Evolutionary conservation across 2,888 invertebrate species (phyloP).

Genomic region (Eupelmus urozonus): DNA sequence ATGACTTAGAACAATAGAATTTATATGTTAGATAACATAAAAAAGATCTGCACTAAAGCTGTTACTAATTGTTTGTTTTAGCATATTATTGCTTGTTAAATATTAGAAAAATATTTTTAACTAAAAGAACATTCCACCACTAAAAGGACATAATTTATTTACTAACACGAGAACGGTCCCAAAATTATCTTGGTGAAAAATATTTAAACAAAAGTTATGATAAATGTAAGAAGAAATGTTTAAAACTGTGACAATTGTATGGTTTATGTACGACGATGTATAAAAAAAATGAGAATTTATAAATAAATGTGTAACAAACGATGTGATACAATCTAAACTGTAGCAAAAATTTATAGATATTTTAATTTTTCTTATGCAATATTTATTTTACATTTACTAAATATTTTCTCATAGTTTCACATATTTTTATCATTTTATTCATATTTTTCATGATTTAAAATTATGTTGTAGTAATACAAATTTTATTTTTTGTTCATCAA

Average conservation of each 20-base stretch:
- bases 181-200: conserved; percentile 25
- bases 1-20: conserved; percentile 54
- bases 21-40: conserved; percentile 30
- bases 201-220: conserved; percentile 45
- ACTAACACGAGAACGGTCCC: conserved; percentile 23
- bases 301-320: conserved; percentile 55
- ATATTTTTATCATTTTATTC: conserved; percentile 18
- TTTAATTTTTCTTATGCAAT: conserved; percentile 34
- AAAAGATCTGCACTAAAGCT: conserved; percentile 53
- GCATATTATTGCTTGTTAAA: conserved; percentile 55
- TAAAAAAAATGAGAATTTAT: conserved; percentile 47
- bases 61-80: conserved; percentile 50
- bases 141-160: conserved; percentile 14
- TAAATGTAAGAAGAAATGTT: conserved; percentile 58
- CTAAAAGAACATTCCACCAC: conserved; percentile 46
- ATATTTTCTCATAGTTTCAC: neutral
- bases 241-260: conserved; percentile 59
- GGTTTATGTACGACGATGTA: conserved; percentile 51
- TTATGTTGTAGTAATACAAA: neutral
- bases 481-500: conserved; percentile 25
- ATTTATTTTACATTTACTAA: no score
- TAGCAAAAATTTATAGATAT: neutral
- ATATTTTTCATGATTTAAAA: conserved; percentile 17
- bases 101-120: conserved; percentile 55
- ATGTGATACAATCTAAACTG: conserved; percentile 45